Evolutionary conservation across 2,113 vertebrate genomes (phyloP), one percentile per base, ranked within the genome.

Genomic region (Cacatua alba): DNA sequence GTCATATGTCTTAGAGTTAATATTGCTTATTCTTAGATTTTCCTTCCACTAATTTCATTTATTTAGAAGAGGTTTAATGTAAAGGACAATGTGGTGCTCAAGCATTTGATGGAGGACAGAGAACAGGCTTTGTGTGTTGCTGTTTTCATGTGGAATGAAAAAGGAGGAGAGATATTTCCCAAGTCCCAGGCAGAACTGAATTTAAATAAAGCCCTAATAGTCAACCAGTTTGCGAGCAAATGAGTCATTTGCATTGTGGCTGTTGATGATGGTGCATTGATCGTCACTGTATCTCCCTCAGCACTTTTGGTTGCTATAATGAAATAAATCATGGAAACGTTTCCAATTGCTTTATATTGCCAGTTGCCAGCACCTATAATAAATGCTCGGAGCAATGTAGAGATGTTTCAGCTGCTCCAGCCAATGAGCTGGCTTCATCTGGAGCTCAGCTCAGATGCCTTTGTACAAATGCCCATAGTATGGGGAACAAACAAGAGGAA

Each of bases 181-280:
- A 85, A 70, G 68, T 63, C 72, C 49, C 60, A 70, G 37, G 48
- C 5, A 90, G n/a, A 77, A 78, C 17, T 64, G 55, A 76, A 83
- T 91, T 92, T 78, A 90, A 90, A 86, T 53, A 83, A 57, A 81
- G 70, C 72, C 74, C 49, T 91, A 86, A 33, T 6, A 72, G 51
- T 57, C 55, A 88, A 80, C 41, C 33, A 70, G 52, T 85, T 64
- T 94, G 82, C 84, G 28, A 89, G 65, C 48, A 96, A 94, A 94
- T 78, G 25, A 86, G 55, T 63, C 7, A 1, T 88, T 93, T 62
- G 20, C 44, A 35, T 65, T 65, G 67, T 74, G 74, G 57, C 64
- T 92, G 57, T 82, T 90, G 78, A 69, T 68, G 74, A 71, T 33
- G 62, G 70, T 76, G 43, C 74, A 82, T 80, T 94, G 84, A 82